phyloP scores from a whole-genome alignment of 2,797 vertebrate genomes.

The Pogonophryne albipinna region DNA sequence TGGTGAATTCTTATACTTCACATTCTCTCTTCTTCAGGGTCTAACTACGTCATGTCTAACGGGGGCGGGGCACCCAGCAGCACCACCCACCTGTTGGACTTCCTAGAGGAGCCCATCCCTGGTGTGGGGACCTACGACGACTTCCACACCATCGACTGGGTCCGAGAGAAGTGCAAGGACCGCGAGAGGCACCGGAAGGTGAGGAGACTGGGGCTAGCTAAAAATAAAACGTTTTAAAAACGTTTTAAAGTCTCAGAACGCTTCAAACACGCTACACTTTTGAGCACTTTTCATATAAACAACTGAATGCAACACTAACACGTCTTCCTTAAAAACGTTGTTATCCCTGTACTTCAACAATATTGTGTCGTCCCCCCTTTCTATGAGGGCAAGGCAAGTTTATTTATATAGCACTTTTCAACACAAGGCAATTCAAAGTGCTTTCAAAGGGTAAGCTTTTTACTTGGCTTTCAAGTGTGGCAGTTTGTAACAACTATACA shows the following conservation, averaged over 20 bases:
- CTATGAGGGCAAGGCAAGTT: no score
- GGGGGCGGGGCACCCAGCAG: slow-evolving; percentile 94
- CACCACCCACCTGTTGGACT: slow-evolving; percentile 94
- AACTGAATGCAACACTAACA: background rate
- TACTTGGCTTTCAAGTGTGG: no score
- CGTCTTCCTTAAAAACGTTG: background rate
- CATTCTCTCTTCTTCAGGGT: slow-evolving; percentile 80
- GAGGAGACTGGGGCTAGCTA: background rate
- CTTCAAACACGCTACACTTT: no score
- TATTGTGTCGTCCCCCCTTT: background rate
- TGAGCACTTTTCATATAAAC: no score
- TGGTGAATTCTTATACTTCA: no score
- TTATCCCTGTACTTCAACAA: background rate
- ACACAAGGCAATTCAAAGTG: no score
- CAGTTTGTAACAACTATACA: no score
- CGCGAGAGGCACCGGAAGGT: slow-evolving; percentile 96
- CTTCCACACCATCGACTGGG: slow-evolving; percentile 99
- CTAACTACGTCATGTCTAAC: slow-evolving; percentile 97
- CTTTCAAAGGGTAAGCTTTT: no score
- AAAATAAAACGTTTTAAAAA: background rate
- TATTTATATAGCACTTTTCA: no score
- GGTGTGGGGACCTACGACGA: slow-evolving; percentile 98
- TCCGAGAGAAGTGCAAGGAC: slow-evolving; percentile 98
- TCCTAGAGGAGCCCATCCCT: slow-evolving; percentile 96
- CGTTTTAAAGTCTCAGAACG: no score